phyloP scores from a whole-genome alignment of 2,888 invertebrate species.

The Netelia fuscicornis region DNA sequence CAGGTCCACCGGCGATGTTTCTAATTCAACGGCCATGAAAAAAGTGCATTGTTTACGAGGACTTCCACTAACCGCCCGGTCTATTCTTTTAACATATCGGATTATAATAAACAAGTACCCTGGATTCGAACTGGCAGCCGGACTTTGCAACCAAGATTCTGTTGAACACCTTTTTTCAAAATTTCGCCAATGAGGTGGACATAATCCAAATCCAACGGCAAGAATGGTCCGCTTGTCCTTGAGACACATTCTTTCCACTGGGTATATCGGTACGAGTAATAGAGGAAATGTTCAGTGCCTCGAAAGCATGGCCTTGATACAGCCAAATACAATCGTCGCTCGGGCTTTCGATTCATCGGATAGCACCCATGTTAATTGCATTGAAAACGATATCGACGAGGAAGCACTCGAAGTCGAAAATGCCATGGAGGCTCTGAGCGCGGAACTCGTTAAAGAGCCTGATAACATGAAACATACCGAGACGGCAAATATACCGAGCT shows the following conservation, averaged over 20 bases:
- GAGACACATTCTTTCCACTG: slow-evolving; percentile 64
- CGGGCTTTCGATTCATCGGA: no score
- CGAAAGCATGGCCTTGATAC: no score
- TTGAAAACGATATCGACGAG: no score
- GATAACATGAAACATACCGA: no score
- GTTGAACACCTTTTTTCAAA: slow-evolving; percentile 68
- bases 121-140: slow-evolving; percentile 60
- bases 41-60: slow-evolving; percentile 60
- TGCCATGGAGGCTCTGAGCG: no score
- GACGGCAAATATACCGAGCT: no score
- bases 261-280: slow-evolving; percentile 51
- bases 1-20: not conserved
- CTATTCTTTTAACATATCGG: slow-evolving; percentile 49
- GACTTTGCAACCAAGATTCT: slow-evolving; percentile 65
- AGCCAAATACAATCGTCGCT: no score
- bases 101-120: slow-evolving; percentile 31
- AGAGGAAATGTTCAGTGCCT: no score
- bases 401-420: no score
- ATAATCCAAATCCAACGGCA: slow-evolving; percentile 63
- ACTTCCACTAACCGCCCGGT: slow-evolving; percentile 51
- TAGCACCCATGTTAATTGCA: no score
- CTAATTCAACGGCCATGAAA: slow-evolving; percentile 13
- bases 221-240: slow-evolving; percentile 60
- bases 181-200: not conserved
- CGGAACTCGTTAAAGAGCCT: no score